These are phyloP conservation scores for Lithobates pipiens DNA, from an alignment of 2,797 vertebrate species.

Conservation along the genomic window DNA sequence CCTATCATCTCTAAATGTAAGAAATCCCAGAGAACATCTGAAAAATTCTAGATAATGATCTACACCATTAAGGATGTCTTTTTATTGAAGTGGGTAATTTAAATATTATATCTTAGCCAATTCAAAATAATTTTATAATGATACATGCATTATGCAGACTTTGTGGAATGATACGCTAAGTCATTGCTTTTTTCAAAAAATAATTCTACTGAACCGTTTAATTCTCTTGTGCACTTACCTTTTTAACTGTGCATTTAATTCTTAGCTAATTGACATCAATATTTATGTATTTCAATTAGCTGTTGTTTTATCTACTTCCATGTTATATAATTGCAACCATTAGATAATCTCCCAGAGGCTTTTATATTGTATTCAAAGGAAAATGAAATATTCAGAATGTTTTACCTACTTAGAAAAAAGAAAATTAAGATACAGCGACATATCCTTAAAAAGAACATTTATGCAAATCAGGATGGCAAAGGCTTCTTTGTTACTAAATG, in stretches of 20 bases:
- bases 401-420: slow-evolving; percentile 15
- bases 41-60: slow-evolving; percentile 54
- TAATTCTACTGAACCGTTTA: slow-evolving; percentile 71
- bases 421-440: neutral
- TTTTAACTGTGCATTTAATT: slow-evolving; percentile 75
- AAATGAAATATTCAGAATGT: slow-evolving; percentile 37
- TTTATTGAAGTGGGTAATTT: slow-evolving; percentile 46
- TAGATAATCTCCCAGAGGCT: slow-evolving; percentile 73
- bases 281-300: slow-evolving; percentile 72
- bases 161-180: slow-evolving; percentile 63
- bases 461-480: neutral
- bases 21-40: slow-evolving; percentile 52
- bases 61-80: slow-evolving; percentile 47
- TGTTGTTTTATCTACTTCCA: slow-evolving; percentile 69
- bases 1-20: slow-evolving; percentile 52
- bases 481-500: neutral
- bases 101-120: slow-evolving; percentile 63
- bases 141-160: slow-evolving; percentile 63
- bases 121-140: slow-evolving; percentile 64
- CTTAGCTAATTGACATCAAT: slow-evolving; percentile 73
- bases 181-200: slow-evolving; percentile 67
- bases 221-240: slow-evolving; percentile 68
- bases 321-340: slow-evolving; percentile 71
- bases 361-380: slow-evolving; percentile 56
- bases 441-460: neutral